Conservation (phyloP, 2,888 invertebrate species). For the Chloroclystis v-ata region DNA sequence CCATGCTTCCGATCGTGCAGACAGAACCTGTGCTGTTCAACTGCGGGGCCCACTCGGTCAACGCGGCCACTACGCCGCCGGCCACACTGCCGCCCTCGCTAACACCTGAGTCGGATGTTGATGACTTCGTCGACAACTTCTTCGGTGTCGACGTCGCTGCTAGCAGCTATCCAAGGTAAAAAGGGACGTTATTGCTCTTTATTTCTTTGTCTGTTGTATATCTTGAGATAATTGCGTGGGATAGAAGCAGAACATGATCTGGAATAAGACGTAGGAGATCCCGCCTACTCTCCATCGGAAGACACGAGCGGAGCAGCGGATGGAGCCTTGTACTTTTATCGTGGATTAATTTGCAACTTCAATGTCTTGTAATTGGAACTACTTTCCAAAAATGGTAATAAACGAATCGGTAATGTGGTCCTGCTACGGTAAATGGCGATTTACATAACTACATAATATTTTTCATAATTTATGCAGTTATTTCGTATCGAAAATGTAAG, state of each 20-base stretch:
- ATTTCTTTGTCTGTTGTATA: neutral
- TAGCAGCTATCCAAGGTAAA: conserved; percentile 58
- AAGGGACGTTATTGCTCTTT: neutral
- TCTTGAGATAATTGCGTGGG: neutral
- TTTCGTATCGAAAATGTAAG: neutral
- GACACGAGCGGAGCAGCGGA: neutral
- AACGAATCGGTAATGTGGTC: neutral
- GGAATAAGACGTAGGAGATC: neutral
- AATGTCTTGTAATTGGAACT: conserved; percentile 2
- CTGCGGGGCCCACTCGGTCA: conserved; percentile 59
- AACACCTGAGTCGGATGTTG: conserved; percentile 68
- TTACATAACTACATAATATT: neutral
- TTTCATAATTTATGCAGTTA: neutral
- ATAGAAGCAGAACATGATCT: neutral
- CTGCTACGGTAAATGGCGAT: neutral
- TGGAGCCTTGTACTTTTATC: neutral
- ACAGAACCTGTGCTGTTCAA: conserved; percentile 65
- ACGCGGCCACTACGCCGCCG: conserved; percentile 61
- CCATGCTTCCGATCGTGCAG: conserved; percentile 74
- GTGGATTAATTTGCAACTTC: neutral
- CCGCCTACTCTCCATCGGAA: neutral
- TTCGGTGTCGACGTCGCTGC: conserved; percentile 73
- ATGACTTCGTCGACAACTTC: conserved; percentile 70
- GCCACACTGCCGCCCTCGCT: conserved; percentile 68
- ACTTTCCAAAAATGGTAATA: conserved; percentile 1